Evolutionary conservation across 2,797 vertebrate species (phyloP).

Genomic region (Miichthys miiuy): DNA sequence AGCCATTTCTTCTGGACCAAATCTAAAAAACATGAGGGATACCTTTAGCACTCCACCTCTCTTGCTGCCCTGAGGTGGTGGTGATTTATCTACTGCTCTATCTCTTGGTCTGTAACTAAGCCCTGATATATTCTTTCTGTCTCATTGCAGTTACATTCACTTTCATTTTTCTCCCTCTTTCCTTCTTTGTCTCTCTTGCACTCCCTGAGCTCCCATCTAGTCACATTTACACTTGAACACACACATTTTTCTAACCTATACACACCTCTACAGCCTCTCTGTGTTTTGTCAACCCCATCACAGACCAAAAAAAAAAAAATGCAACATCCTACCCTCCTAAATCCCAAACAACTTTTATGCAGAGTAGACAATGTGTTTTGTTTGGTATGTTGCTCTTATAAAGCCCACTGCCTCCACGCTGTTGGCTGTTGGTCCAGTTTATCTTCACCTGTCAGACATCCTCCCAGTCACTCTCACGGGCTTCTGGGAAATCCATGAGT

Average conservation of each 20-base stretch:
- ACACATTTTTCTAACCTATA: constrained; percentile 13
- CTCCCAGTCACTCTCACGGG: constrained; percentile 53
- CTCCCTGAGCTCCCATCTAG: constrained; percentile 21
- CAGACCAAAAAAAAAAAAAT: constrained; percentile 1
- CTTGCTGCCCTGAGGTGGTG: constrained; percentile 28
- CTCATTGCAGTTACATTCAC: constrained; percentile 40
- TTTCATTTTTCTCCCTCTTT: constrained; percentile 31
- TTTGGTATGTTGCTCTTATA: constrained; percentile 26
- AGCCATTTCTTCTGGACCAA: constrained; percentile 22
- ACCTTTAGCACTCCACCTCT: constrained; percentile 13
- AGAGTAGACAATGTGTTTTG: constrained; percentile 48
- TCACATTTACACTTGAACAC: constrained; percentile 22
- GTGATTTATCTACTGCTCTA: constrained; percentile 54
- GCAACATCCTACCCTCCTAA: constrained; percentile 1
- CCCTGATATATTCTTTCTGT: constrained; percentile 45
- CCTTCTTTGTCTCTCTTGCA: not conserved
- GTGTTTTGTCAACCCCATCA: constrained; percentile 18
- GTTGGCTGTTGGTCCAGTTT: constrained; percentile 57
- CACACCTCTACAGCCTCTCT: constrained; percentile 6
- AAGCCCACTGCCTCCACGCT: constrained; percentile 31
- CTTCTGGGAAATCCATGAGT: constrained; percentile 61
- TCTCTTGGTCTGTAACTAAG: constrained; percentile 54
- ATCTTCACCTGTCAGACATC: constrained; percentile 72
- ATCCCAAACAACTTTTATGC: constrained; percentile 36
- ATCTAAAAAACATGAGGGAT: constrained; percentile 44